Evolutionary conservation across 1,140 invertebrate species (phyloP), one percentile per base, ranked within the genome.

Genomic region (Trichonephila inaurata): DNA sequence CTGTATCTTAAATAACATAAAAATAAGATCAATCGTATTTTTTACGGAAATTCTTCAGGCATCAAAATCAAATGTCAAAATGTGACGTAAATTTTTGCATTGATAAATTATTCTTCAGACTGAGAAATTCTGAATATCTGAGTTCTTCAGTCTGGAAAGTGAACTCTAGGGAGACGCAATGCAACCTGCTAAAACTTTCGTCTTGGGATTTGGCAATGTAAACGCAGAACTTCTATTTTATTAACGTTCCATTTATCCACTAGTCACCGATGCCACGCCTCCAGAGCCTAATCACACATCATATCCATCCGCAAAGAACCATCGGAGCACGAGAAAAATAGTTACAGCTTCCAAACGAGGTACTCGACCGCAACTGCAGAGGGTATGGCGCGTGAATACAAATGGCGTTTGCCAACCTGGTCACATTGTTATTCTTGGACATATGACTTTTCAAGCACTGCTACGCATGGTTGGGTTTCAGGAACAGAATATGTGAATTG

Each of bases 241-340:
- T 91, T 91, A 91, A 91, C 89, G 89, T 66, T 51, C 81, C 90
- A 92, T 92, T 92, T 92, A 92, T 92, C 90, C 62, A 92, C 90
- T 69, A 92, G 81, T 92, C 90, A 92, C 90, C 90, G 90, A 85
- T 92, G 61, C 81, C 90, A 92, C 90, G 90, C 90, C 90, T 85
- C 81, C 28, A 24, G n/a, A 85, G 77, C 90, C 90, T 85, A 92
- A 92, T 92, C 90, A 92, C 90, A 92, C 72, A 92, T 92, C 90
- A 83, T 85, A 85, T 83, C 90, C 90, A 92, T 92, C 90, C 61
- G 61, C 89, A 82, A 82, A 82, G 82, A 92, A 81, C 60, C 90
- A 92, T 62, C 90, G 28, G 40, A 92, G 90, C 90, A 85, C 61
- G 62, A 85, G 72, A 92, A 92, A 92, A 92, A 92, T 92, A 92